These are phyloP conservation scores for Periphyllus acericola DNA, from an alignment of 2,888 invertebrate genomes.

Conservation along the genomic window DNA sequence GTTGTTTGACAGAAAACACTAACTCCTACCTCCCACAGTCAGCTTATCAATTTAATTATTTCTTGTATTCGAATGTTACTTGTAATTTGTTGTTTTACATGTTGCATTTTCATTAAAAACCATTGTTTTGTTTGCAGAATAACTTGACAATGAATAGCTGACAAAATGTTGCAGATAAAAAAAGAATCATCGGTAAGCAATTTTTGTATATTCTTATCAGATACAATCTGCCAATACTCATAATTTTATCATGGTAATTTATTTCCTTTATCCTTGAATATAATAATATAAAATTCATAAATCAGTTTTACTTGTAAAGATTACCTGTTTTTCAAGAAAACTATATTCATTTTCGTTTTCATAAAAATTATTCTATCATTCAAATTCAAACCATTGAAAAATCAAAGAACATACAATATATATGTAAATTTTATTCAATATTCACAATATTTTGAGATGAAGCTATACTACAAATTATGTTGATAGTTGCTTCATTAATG, in stretches of 20 bases:
- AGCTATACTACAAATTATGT: background rate
- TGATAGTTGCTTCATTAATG: background rate
- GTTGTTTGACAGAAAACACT: too few relatives aligned
- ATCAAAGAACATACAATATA: background rate
- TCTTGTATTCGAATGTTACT: too few relatives aligned
- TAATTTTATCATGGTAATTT: background rate
- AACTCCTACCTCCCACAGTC: background rate
- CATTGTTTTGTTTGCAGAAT: conserved; percentile 7
- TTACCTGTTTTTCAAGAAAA: background rate
- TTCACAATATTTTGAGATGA: background rate
- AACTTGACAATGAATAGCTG: conserved; percentile 51
- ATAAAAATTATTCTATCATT: background rate
- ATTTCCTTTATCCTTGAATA: background rate
- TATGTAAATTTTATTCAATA: conserved; percentile 38
- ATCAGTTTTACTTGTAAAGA: background rate
- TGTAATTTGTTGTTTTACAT: too few relatives aligned
- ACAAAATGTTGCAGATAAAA: conserved; percentile 57
- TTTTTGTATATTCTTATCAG: background rate
- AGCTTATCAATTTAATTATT: background rate
- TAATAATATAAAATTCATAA: background rate
- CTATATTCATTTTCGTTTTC: background rate
- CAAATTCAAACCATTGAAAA: background rate
- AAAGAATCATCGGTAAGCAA: conserved; percentile 45
- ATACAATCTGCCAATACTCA: background rate
- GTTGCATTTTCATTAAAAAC: too few relatives aligned